Percentiles rank a stretch among this genome's conserved stretches.
These are phyloP conservation scores for Archips crataeganus DNA, from an alignment of 2,888 invertebrate genomes.

Conservation along the genomic window DNA sequence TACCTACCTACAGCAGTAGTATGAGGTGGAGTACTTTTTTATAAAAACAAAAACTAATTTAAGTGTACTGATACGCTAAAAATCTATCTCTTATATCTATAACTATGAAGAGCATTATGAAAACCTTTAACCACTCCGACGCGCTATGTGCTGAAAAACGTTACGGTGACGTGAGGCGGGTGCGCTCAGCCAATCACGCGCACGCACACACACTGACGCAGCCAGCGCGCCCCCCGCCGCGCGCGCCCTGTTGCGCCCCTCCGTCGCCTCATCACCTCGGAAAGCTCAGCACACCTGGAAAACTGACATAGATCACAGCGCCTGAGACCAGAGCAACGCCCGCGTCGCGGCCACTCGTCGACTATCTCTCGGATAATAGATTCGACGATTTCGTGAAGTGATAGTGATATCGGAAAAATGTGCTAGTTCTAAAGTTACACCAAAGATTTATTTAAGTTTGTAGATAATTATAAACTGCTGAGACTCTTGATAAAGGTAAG, in stretches of 20 bases:
- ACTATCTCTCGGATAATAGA: constrained; percentile 44
- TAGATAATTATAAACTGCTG: constrained; percentile 19
- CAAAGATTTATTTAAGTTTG: constrained; percentile 42
- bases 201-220: constrained; percentile 34
- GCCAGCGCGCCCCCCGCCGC: constrained; percentile 46
- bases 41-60: not conserved
- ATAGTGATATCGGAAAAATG: constrained; percentile 52
- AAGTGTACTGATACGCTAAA: not conserved
- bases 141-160: constrained; percentile 38
- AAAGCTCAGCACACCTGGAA: constrained; percentile 43
- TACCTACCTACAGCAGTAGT: no score
- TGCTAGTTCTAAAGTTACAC: constrained; percentile 41
- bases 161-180: constrained; percentile 34
- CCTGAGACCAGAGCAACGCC: constrained; percentile 40
- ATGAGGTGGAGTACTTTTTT: no score
- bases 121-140: constrained; percentile 19
- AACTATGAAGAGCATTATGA: constrained; percentile 9
- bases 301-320: constrained; percentile 42
- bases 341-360: constrained; percentile 36
- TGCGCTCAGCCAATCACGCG: constrained; percentile 39
- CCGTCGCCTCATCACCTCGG: constrained; percentile 41
- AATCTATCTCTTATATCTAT: not conserved
- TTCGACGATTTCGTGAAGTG: constrained; percentile 52
- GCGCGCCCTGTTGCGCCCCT: constrained; percentile 44
- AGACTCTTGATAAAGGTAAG: constrained; percentile 28